Evolutionary conservation across 2,797 vertebrate genomes (phyloP), one percentile per base, ranked within the genome.

Genomic region (Buceros bicornis): DNA sequence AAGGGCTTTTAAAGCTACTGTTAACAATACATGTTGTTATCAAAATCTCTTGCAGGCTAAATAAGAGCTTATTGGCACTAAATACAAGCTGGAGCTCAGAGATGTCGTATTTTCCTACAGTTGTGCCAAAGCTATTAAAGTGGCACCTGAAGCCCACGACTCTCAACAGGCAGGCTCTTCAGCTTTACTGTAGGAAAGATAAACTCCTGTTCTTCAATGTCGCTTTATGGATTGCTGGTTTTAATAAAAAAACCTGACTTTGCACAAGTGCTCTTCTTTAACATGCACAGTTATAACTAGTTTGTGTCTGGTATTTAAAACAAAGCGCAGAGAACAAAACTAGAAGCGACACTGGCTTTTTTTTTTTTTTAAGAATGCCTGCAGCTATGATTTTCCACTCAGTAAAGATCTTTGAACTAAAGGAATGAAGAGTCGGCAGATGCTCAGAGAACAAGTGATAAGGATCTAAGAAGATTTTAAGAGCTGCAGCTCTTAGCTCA

Each of bases 41-140:
- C 85, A 91, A 85, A 88, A 93, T 54, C 83, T 57, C 64, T 87
- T 70, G 84, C 64, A 86, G 79, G 82, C 84, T 83, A 90, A 95
- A 83, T 71, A 73, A 94, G 60, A 64, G 37, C n/a, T 87, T 62
- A 26, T 67, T 92, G 95, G 86, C 74, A 60, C 76, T 73, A 40
- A 93, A 56, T 83, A 57, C 48, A 37, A 69, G 74, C 87, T 72
- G 58, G 51, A 66, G 69, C 91, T 91, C 86, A 82, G 87, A 76
- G 60, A 69, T 81, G 82, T 96, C 74, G 65, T 54, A 81, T 97
- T 98, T 96, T 97, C 96, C 95, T 90, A 19, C 56, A 74, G 28
- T 90, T 89, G 60, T 92, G 90, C 97, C 95, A 97, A 89, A 95
- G 72, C 69, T 96, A 90, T 96, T 97, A 93, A 96, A 64, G 57